Base-by-base conservation (phyloP, 2,888 invertebrate genomes). In the Scaptomyza flava region DNA sequence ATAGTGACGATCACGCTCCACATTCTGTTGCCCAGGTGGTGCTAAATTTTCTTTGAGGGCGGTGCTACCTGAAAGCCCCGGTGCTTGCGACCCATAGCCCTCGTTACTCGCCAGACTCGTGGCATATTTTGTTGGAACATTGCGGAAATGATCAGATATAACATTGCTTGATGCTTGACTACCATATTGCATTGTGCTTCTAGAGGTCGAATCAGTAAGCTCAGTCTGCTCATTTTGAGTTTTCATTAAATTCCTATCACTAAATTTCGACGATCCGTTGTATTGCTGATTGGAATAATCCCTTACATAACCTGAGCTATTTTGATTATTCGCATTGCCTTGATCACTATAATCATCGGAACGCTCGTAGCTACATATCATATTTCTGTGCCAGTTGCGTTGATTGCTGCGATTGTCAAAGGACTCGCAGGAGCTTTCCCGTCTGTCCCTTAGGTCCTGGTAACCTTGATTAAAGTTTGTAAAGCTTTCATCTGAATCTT, bases 401-500 rank as follows among this genome's bases (percentile, higher is more conserved):
- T 6, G 31, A 11, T 31, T 31, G 30, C 14, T 14, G 11, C 27
- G n/a, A 7, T 46, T 27, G 30, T 33, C 33, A 34, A 17, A 17
- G 12, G 17, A n/a, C 9, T 38, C 14, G 14, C 23, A 7, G 14
- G 7, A 27, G 14, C 27, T 14, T 38, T 14, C 11, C 4, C 14
- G 27, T 11, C 14, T 23, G 11, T 27, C n/a, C 9, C 23, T 14
- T 3, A n/a, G 2, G 6, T 46, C 61, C 11, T n/a, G 46, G 31
- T 33, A 3, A 17, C 11, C 43, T 4, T n/a, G 11, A 33, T 20
- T 11, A 33, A 7, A 45, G 33, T 20, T 20, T 9, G 9, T 4
- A 8, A 12, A 4, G 27, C 41, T 33, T 11, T 61, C 33, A 11
- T 63, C 9, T 34, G 48, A 62, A 12, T 36, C 38, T 8, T 34